Evolutionary conservation across 2,113 vertebrate species (phyloP).

Genomic region (Miniopterus natalensis): DNA sequence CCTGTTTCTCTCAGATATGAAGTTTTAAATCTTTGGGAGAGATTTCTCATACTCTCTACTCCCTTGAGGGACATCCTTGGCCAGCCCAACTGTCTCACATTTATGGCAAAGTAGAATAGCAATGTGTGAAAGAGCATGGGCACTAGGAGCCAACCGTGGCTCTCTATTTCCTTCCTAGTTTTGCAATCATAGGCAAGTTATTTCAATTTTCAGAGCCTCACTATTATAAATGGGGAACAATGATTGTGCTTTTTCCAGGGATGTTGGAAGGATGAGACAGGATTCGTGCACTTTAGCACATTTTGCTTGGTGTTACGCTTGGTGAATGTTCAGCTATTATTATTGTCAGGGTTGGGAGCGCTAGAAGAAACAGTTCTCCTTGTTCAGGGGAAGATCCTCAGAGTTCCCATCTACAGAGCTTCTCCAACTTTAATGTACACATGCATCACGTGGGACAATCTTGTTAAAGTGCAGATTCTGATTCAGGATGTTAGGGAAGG

Average conservation of each 20-base stretch:
- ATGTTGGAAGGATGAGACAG: neutral
- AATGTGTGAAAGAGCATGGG: neutral
- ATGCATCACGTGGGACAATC: neutral
- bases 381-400: neutral
- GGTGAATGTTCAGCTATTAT: neutral
- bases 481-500: neutral
- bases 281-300: conserved; percentile 11
- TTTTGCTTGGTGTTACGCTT: conserved; percentile 9
- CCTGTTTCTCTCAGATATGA: neutral
- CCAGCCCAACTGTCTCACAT: neutral
- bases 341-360: neutral
- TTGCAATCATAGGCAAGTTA: neutral
- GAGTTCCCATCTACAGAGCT: neutral
- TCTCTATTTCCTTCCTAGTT: neutral
- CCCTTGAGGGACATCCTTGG: neutral
- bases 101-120: neutral
- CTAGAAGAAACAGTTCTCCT: neutral
- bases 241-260: neutral
- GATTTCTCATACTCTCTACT: neutral
- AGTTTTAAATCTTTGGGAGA: conserved; percentile 16
- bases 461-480: conserved; percentile 41
- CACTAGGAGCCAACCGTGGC: neutral
- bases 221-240: neutral
- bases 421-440: neutral
- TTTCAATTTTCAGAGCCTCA: conserved; percentile 8